Evolutionary conservation across 2,888 invertebrate species (phyloP), one percentile per base, ranked within the genome.

Genomic region (Pristionchus arcanus): DNA sequence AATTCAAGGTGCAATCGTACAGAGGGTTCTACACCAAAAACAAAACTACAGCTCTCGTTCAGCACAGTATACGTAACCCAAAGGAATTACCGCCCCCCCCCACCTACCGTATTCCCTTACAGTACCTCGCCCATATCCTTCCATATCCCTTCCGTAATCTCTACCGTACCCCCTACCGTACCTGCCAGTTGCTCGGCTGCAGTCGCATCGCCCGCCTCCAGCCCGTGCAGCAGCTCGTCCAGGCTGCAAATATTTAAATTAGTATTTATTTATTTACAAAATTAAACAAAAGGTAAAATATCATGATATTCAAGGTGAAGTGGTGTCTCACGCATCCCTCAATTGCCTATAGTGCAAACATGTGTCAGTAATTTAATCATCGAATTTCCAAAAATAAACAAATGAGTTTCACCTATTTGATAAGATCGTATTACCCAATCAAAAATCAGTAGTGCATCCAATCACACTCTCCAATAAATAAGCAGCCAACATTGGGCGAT

Each of bases 181-280:
- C 77, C 83, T 31, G 53, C 55, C 83, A 84, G n/a, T 31, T 55
- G 28, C 31, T 34, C 86, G 21, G 31, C 42, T 13, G 86, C 34
- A 0, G 4, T 19, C 21, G 37, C 4, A 21, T 37, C 37, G n/a
- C 86, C 86, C 34, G 63, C 86, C 66, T 86, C 86, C 63, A 86
- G 15, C 25, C 86, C 63, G 15, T 37, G 37, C 66, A 86, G 42
- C 86, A 86, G 66, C 28, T 86, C 86, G 66, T 86, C 86, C 34
- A 63, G 28, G 19, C 86, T 86, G 34, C 21, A 59, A 28, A 34
- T 25, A 59, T 21, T 11, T 1, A 71, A 37, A 74, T 28, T 34
- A 74, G 19, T 74, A 16, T 13, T 7, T n/a, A 71, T n/a, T 31
- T 74, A 4, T 16, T n/a, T 4, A 71, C 15, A n/a, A 68, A n/a